These are phyloP conservation scores for Blastobasis adustella DNA, from an alignment of 2,888 invertebrate genomes.

Conservation along the genomic window DNA sequence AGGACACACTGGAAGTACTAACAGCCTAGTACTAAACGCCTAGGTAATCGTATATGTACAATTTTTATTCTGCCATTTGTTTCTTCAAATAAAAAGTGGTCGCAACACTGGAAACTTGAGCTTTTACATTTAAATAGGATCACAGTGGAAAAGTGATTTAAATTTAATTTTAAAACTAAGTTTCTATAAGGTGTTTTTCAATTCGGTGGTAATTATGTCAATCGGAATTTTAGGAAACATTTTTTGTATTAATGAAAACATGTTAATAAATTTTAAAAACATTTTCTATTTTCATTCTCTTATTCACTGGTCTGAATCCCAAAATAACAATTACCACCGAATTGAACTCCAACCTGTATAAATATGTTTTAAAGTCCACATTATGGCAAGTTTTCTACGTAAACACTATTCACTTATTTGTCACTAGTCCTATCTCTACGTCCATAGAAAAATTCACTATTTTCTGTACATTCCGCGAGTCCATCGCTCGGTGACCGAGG, in stretches of 20 bases:
- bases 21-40: slow-evolving; percentile 50
- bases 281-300: too few species aligned
- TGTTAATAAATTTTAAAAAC: too few species aligned
- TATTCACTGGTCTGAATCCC: too few species aligned
- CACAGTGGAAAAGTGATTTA: slow-evolving; percentile 74
- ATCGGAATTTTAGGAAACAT: too few species aligned
- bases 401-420: slow-evolving; percentile 56
- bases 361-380: slow-evolving; percentile 59
- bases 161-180: slow-evolving; percentile 43
- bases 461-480: slow-evolving; percentile 50
- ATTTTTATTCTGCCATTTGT: slow-evolving; percentile 34
- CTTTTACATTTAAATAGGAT: slow-evolving; percentile 70
- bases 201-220: too few species aligned
- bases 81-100: slow-evolving; percentile 37
- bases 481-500: slow-evolving; percentile 30
- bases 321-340: background rate
- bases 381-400: slow-evolving; percentile 71
- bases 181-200: slow-evolving; percentile 1
- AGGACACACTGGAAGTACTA: slow-evolving; percentile 68
- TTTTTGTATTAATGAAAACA: too few species aligned
- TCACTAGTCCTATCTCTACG: slow-evolving; percentile 60
- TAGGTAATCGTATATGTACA: slow-evolving; percentile 47
- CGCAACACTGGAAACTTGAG: slow-evolving; percentile 64
- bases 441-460: slow-evolving; percentile 66
- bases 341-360: slow-evolving; percentile 45